Percentiles rank a stretch among this genome's conserved stretches.
phyloP scores from a whole-genome alignment of 2,888 invertebrate species.

The Leptinotarsa juncta region DNA sequence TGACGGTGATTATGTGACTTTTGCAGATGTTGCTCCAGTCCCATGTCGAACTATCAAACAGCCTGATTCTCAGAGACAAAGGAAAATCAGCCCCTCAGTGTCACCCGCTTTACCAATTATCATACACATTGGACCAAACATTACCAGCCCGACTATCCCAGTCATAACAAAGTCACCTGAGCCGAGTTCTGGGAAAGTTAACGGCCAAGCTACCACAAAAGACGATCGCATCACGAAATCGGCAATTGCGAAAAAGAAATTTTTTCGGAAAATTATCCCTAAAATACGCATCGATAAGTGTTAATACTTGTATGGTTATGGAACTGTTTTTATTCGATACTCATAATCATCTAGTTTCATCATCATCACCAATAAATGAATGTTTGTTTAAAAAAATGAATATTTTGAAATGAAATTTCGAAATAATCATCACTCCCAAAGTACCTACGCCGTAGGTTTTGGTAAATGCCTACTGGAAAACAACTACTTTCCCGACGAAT shows the following conservation, averaged over 20 bases:
- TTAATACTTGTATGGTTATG: not conserved
- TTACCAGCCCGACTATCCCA: slow-evolving; percentile 15
- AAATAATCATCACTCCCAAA: no score
- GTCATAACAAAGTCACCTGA: not conserved
- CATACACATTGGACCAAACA: slow-evolving; percentile 25
- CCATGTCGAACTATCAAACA: not conserved
- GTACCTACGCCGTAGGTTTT: no score
- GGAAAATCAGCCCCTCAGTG: not conserved
- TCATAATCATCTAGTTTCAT: no score
- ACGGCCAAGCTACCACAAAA: not conserved
- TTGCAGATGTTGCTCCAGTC: not conserved
- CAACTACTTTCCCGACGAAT: no score
- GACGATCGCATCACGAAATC: slow-evolving; percentile 5
- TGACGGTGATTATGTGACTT: not conserved
- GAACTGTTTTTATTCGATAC: no score
- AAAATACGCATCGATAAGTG: slow-evolving; percentile 24
- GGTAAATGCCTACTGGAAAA: no score
- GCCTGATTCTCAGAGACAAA: slow-evolving; percentile 12
- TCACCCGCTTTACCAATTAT: slow-evolving; percentile 23
- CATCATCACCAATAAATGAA: no score
- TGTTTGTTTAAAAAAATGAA: no score
- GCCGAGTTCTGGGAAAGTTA: not conserved
- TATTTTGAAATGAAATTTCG: no score
- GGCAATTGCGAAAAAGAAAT: slow-evolving; percentile 13
- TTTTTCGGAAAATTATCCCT: slow-evolving; percentile 33